A percentile compares a stretch with the other conserved stretches of the same genome.
Evolutionary conservation across 2,113 vertebrate species (phyloP).

Genomic region (Podarcis cretensis): DNA sequence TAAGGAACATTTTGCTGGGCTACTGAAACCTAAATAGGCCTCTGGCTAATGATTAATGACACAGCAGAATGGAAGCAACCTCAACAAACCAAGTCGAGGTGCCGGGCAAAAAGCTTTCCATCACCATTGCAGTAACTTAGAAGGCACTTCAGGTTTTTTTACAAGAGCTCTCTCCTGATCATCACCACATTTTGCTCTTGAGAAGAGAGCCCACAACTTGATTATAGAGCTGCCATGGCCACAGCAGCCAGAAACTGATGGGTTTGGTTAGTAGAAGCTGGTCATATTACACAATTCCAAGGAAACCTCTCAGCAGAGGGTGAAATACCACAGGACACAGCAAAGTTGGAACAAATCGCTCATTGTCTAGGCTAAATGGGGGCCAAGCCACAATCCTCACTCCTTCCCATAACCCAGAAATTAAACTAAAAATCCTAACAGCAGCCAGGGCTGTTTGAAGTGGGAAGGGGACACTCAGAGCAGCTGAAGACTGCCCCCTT

Average conservation of each 20-base stretch:
- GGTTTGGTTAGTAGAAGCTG: neutral
- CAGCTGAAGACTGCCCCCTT: neutral
- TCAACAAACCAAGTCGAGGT: neutral
- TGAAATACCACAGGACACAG: neutral
- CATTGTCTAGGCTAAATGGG: constrained; percentile 13
- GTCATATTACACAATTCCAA: neutral
- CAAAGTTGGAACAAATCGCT: constrained; percentile 24
- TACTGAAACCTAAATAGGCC: neutral
- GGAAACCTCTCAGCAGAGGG: neutral
- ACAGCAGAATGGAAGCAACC: neutral
- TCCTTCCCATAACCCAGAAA: constrained; percentile 3
- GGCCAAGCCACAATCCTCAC: neutral
- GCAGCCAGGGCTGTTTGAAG: neutral
- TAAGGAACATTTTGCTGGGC: neutral
- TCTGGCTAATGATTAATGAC: neutral
- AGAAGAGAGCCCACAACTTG: neutral
- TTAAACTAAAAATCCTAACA: neutral
- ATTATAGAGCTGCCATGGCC: neutral
- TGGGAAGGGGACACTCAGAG: neutral
- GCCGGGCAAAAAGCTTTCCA: neutral
- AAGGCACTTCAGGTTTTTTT: neutral
- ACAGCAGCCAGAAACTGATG: neutral
- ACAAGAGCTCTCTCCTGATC: neutral
- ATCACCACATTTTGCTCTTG: neutral
- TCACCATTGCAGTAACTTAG: neutral